These are phyloP conservation scores for Myrmophylax atrothorax DNA, from an alignment of 2,113 vertebrate genomes.

Conservation along the genomic window DNA sequence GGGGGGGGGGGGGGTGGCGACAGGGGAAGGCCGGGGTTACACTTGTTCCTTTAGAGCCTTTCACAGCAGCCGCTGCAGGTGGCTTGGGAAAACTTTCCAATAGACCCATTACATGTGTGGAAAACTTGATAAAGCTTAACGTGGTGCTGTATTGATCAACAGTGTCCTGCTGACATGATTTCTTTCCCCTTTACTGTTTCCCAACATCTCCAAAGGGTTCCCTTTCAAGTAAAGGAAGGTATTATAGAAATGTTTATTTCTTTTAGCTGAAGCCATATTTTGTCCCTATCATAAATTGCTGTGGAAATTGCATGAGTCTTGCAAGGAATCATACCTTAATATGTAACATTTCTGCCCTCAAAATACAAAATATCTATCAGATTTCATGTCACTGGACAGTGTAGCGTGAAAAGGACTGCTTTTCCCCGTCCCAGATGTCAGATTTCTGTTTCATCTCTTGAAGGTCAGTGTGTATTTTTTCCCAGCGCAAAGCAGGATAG, in stretches of 20 bases:
- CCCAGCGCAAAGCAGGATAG: not conserved
- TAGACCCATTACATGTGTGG: slow-evolving; percentile 59
- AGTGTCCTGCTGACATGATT: slow-evolving; percentile 62
- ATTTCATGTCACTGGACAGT: not conserved
- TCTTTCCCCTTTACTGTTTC: slow-evolving; percentile 54
- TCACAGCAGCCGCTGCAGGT: slow-evolving; percentile 55
- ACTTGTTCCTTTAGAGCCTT: slow-evolving; percentile 36
- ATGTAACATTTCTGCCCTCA: slow-evolving; percentile 32
- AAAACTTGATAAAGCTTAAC: slow-evolving; percentile 65
- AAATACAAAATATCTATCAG: not conserved
- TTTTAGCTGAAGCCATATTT: slow-evolving; percentile 68
- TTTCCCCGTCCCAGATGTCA: not conserved
- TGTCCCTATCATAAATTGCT: slow-evolving; percentile 65
- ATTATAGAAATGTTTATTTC: slow-evolving; percentile 71
- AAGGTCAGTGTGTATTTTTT: not conserved
- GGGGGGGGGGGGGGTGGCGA: accelerated
- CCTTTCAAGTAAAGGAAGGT: slow-evolving; percentile 58
- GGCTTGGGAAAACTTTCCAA: slow-evolving; percentile 47
- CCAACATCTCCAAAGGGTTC: slow-evolving; percentile 54
- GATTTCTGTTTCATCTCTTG: not conserved
- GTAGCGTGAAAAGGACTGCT: not conserved
- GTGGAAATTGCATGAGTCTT: slow-evolving; percentile 67
- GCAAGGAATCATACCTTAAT: slow-evolving; percentile 59
- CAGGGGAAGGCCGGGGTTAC: not conserved
- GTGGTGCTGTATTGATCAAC: slow-evolving; percentile 55